Evolutionary conservation across 2,113 vertebrate genomes (phyloP).

Genomic region (Phasianus colchicus): DNA sequence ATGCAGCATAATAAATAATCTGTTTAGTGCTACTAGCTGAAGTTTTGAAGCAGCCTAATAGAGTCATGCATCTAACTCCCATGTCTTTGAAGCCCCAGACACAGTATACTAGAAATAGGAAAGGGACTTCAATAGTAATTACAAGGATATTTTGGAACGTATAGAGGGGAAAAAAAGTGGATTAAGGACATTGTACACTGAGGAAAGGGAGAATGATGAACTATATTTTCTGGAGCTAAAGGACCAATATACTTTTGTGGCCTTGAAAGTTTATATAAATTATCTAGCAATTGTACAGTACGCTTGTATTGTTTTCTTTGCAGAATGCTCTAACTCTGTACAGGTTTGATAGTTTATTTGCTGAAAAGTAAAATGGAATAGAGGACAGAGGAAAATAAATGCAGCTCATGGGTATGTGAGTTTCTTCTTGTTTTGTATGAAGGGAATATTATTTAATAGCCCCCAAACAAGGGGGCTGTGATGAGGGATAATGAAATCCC

Average conservation of each 20-base stretch:
- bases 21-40: neutral
- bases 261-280: slow-evolving; percentile 35
- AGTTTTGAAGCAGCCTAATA: slow-evolving; percentile 43
- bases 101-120: slow-evolving; percentile 14
- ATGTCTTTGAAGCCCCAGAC: slow-evolving; percentile 16
- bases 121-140: slow-evolving; percentile 39
- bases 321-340: slow-evolving; percentile 5
- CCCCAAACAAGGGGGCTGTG: neutral
- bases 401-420: neutral
- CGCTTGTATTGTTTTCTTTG: slow-evolving; percentile 38
- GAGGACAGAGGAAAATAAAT: neutral
- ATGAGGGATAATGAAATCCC: slow-evolving; percentile 10
- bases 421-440: neutral
- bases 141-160: slow-evolving; percentile 14
- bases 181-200: slow-evolving; percentile 35
- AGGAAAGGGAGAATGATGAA: slow-evolving; percentile 16
- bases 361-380: slow-evolving; percentile 11
- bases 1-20: slow-evolving; percentile 23
- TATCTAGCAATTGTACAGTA: neutral
- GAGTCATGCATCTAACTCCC: slow-evolving; percentile 37
- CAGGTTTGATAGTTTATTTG: slow-evolving; percentile 6
- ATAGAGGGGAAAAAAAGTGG: neutral
- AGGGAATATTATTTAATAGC: neutral
- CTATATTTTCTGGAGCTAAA: slow-evolving; percentile 30
- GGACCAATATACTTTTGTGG: neutral